Evolutionary conservation across 2,113 vertebrate species (phyloP).

Genomic region (Eidolon helvum): DNA sequence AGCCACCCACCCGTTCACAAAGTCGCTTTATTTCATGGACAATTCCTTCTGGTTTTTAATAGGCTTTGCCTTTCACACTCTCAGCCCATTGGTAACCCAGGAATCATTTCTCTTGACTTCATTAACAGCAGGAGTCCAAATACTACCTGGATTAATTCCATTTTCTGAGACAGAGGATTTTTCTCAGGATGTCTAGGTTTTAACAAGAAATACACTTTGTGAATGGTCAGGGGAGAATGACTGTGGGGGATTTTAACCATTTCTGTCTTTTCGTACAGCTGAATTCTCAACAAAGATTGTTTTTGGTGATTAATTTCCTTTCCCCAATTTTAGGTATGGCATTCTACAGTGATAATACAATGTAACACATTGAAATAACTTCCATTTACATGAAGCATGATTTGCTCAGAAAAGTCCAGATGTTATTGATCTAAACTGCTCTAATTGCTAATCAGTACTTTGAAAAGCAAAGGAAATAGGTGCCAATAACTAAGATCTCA

Average conservation of each 20-base stretch:
- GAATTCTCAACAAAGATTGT: background rate
- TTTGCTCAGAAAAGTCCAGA: constrained; percentile 8
- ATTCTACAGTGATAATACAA: background rate
- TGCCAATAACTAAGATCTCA: background rate
- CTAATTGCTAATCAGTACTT: background rate
- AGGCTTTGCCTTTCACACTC: constrained; percentile 32
- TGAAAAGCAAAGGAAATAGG: background rate
- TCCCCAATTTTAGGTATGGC: background rate
- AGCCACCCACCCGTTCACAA: background rate
- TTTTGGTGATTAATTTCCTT: constrained; percentile 23
- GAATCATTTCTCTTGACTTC: constrained; percentile 25
- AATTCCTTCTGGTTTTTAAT: constrained; percentile 17
- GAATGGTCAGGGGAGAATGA: background rate
- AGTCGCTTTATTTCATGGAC: background rate
- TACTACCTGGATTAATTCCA: constrained; percentile 29
- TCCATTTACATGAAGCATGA: background rate
- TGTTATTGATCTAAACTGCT: background rate
- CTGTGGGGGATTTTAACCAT: background rate
- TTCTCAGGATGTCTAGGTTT: background rate
- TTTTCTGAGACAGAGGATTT: constrained; percentile 24
- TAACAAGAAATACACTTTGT: background rate
- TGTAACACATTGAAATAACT: background rate
- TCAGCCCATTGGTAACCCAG: background rate
- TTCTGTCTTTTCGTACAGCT: background rate
- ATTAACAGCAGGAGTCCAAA: constrained; percentile 21